phyloP scores from a whole-genome alignment of 2,797 vertebrate genomes.

The Onychomys arenicola region DNA sequence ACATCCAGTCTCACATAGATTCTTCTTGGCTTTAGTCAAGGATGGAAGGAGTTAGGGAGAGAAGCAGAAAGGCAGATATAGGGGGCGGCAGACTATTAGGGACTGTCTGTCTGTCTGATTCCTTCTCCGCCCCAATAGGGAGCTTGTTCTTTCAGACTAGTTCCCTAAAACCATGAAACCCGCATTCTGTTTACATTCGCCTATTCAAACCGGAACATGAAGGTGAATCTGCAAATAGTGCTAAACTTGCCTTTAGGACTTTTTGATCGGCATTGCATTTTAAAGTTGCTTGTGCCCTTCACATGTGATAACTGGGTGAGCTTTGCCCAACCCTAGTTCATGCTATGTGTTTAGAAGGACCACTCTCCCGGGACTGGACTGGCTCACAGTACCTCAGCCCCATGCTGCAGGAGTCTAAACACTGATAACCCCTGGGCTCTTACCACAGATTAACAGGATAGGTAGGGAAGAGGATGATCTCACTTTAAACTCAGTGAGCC shows the following conservation, averaged over 20 bases:
- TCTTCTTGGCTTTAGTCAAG: not conserved
- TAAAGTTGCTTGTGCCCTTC: not conserved
- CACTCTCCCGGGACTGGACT: not conserved
- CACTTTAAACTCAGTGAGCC: not conserved
- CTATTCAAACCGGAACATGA: slow-evolving; percentile 15
- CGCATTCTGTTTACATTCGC: slow-evolving; percentile 59
- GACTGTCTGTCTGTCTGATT: not conserved
- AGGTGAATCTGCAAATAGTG: slow-evolving; percentile 1
- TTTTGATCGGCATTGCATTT: slow-evolving; percentile 35
- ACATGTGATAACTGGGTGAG: not conserved
- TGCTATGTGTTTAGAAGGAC: not conserved
- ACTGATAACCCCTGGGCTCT: not conserved
- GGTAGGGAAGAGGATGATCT: not conserved
- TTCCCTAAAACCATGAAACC: slow-evolving; percentile 32
- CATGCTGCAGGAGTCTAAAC: not conserved
- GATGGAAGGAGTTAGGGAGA: not conserved
- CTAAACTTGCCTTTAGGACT: slow-evolving; percentile 49
- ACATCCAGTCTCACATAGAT: not conserved
- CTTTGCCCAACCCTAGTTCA: not conserved
- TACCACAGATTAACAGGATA: not conserved
- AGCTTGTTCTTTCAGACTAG: slow-evolving; percentile 15
- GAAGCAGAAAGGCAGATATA: not conserved
- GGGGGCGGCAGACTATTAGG: not conserved
- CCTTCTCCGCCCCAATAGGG: not conserved
- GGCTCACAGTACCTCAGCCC: not conserved